Evolutionary conservation across 2,888 invertebrate genomes (phyloP), one percentile per base, ranked within the genome.

Genomic region (Alloplasta piceator): DNA sequence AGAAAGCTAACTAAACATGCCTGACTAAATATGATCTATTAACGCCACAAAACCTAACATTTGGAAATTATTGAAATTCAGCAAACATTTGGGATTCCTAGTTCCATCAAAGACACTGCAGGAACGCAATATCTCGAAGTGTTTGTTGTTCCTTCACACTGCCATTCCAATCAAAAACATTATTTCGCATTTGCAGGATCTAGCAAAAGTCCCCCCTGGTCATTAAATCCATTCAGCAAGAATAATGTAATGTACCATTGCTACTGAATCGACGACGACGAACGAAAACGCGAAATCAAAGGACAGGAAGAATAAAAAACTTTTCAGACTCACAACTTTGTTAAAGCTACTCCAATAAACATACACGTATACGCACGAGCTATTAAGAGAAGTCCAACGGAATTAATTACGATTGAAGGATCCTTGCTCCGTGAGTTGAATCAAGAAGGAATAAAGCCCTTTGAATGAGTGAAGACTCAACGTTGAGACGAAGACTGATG

Each of bases 381-480:
- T 12, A 46, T 70, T 46, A n/a, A n/a, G 55, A 55, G 36, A 43
- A 43, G 48, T 63, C 39, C 64, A 61, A 60, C 55, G 55, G 61
- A 67, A 68, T 67, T 63, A 78, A 67, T 78, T 55, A 66, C 43
- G 71, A 78, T 67, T 78, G 60, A 36, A 60, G 66, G 72, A 78
- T 67, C 52, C 60, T 67, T 55, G 36, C 14, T 38, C 38, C 26
- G 14, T n/a, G 58, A 58, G 64, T 46, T 76, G 36, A 70, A 70
- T 70, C 63, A 26, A 46, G 70, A 41, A 39, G 64, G 16, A 77
- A 70, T 58, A 61, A n/a, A 14, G 26, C 9, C 12, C 5, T 36
- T 50, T 16, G 76, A 52, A 61, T 6, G 26, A 76, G 41, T 36
- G 46, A 43, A 41, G 46, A 58, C 14, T 48, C 16, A 26, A 26